A percentile compares a stretch with the other conserved stretches of the same genome.
phyloP scores from a whole-genome alignment of 2,888 invertebrate species.

The Gymnocheta viridis region DNA sequence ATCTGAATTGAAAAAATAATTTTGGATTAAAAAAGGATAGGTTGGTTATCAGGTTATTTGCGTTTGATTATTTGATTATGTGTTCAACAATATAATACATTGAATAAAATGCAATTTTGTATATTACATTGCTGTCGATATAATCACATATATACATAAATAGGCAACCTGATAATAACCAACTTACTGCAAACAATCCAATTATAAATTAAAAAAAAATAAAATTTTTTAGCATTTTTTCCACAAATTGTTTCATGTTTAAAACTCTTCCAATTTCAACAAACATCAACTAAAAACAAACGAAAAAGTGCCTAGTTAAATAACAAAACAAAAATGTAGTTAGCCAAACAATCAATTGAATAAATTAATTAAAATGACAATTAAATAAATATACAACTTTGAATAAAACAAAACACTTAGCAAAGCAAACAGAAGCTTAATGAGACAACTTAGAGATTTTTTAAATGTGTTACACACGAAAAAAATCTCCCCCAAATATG shows the following conservation, averaged over 20 bases:
- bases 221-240: background rate
- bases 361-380: constrained; percentile 8
- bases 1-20: too few species aligned
- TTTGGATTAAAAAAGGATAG: too few species aligned
- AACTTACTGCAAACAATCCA: too few species aligned
- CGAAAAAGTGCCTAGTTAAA: constrained; percentile 51
- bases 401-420: constrained; percentile 4
- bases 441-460: background rate
- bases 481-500: background rate
- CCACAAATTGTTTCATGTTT: constrained; percentile 35
- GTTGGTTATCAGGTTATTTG: too few species aligned
- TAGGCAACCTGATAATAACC: too few species aligned
- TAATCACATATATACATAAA: too few species aligned
- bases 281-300: background rate
- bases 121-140: too few species aligned
- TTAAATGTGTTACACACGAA: background rate
- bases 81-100: too few species aligned
- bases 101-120: too few species aligned
- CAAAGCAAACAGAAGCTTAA: constrained; percentile 36
- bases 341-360: constrained; percentile 44
- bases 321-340: constrained; percentile 54
- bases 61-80: too few species aligned
- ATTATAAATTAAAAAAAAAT: too few species aligned
- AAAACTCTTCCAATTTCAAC: background rate
- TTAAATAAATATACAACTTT: constrained; percentile 25